Evolutionary conservation across 2,113 vertebrate species (phyloP).

Genomic region (Oncorhynchus mykiss): DNA sequence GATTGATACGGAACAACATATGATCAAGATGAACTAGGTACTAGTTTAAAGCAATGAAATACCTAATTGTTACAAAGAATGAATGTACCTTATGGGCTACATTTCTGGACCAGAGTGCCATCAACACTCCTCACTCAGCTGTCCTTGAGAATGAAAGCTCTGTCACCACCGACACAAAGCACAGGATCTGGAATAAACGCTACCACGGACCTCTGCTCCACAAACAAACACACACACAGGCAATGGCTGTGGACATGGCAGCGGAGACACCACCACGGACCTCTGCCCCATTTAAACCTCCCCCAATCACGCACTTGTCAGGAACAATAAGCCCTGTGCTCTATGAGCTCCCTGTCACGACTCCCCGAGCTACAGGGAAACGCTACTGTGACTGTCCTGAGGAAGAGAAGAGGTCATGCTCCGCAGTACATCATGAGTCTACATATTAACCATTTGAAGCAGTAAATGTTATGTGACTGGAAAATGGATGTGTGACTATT

Average conservation of each 20-base stretch:
- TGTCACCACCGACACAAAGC: not conserved
- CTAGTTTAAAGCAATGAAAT: too few relatives aligned
- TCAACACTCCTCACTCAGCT: not conserved
- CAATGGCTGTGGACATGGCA: not conserved
- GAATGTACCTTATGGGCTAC: too few relatives aligned
- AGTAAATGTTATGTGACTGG: too few relatives aligned
- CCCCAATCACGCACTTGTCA: constrained; percentile 67
- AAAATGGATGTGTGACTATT: too few relatives aligned
- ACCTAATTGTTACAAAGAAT: too few relatives aligned
- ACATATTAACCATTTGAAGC: too few relatives aligned
- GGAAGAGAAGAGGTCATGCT: constrained; percentile 27
- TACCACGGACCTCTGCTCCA: not conserved
- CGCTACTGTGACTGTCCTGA: constrained; percentile 38
- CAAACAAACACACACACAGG: constrained; percentile 4
- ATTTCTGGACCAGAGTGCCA: too few relatives aligned
- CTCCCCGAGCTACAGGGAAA: constrained; percentile 47
- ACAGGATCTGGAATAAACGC: not conserved
- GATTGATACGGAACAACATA: too few relatives aligned
- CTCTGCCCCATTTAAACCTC: constrained; percentile 56
- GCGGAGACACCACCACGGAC: constrained; percentile 13
- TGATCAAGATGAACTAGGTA: too few relatives aligned
- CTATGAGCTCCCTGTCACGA: constrained; percentile 56
- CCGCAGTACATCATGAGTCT: not conserved
- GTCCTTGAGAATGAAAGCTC: not conserved
- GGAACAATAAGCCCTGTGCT: constrained; percentile 60